Evolutionary conservation across 2,113 vertebrate species (phyloP), one percentile per base, ranked within the genome.

Genomic region (Mellivora capensis): DNA sequence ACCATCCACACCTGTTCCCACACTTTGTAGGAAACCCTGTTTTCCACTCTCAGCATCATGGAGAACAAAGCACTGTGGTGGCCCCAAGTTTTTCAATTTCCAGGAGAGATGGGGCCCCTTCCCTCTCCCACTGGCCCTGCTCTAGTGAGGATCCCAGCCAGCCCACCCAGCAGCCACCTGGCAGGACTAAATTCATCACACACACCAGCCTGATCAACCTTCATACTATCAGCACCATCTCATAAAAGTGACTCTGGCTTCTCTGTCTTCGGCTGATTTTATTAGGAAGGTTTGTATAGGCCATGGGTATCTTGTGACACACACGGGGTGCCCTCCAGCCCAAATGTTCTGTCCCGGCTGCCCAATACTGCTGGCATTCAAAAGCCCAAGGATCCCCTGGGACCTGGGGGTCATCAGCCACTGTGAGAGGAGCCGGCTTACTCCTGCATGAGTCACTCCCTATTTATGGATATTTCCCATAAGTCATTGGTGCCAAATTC

Each of bases 151-250:
- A 54, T 7, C 57, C 52, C 27, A 3, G 5, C 29, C 71, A 3
- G 59, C 5, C 23, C 12, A 11, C 47, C 64, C 0, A 0, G 67
- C 20, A 34, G 82, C 47, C 15, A 0, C 44, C 49, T 6, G 27
- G 59, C 11, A 44, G 72, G n/a, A 15, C 74, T 37, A 47, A 54
- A 76, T 11, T 42, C 77, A 49, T 42, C n/a, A 8, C 6, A 0
- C 0, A 3, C 20, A 34, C 81, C 29, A 15, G 34, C 47, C 42
- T 5, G 11, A 12, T 2, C 85, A 59, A 1, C 37, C 44, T 31
- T 20, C n/a, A 87, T 1, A 54, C 37, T 13, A 39, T 23, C 15
- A 31, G 27, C 2, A 4, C 5, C 74, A 34, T 34, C 74, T 57
- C 59, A 64, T 62, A 57, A 74, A 57, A 47, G n/a, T 7, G 7